These are phyloP conservation scores for Megaustenia siamemsis DNA, from an alignment of 2,888 invertebrate genomes.

Conservation along the genomic window DNA sequence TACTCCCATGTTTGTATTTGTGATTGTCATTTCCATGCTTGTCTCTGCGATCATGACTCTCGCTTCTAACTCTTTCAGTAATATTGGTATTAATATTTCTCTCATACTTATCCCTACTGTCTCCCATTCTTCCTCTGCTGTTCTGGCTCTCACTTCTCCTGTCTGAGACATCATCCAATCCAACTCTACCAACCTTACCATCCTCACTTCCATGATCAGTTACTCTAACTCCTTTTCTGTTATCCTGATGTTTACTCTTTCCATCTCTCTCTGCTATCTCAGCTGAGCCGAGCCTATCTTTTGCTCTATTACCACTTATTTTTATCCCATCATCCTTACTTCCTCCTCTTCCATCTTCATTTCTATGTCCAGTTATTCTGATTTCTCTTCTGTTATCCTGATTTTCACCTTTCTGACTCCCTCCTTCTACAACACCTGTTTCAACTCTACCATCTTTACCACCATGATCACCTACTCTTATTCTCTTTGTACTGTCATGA, in stretches of 20 bases:
- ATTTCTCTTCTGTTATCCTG: not conserved
- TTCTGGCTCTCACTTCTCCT: no score
- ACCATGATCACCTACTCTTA: not conserved
- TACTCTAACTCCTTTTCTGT: constrained; percentile 51
- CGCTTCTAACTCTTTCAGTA: constrained; percentile 52
- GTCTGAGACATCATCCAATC: no score
- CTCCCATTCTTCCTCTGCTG: no score
- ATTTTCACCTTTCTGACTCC: no score
- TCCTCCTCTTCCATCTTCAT: not conserved
- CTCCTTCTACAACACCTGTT: not conserved
- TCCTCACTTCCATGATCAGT: constrained; percentile 56
- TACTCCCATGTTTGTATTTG: not conserved
- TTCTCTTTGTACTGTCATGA: not conserved
- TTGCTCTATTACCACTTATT: not conserved
- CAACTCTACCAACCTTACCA: constrained; percentile 22
- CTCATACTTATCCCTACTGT: no score
- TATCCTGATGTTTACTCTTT: constrained; percentile 45
- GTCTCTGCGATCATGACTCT: constrained; percentile 55
- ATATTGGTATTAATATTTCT: not conserved
- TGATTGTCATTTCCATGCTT: not conserved
- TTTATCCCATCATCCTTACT: not conserved
- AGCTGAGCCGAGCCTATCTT: not conserved
- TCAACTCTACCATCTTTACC: not conserved
- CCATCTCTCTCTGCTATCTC: constrained; percentile 11
- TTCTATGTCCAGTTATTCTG: not conserved